Evolutionary conservation across 30 jellyfish, hydroid and myxozoan genomes (phyloP).

Genomic region (Rhopilema esculentum): DNA sequence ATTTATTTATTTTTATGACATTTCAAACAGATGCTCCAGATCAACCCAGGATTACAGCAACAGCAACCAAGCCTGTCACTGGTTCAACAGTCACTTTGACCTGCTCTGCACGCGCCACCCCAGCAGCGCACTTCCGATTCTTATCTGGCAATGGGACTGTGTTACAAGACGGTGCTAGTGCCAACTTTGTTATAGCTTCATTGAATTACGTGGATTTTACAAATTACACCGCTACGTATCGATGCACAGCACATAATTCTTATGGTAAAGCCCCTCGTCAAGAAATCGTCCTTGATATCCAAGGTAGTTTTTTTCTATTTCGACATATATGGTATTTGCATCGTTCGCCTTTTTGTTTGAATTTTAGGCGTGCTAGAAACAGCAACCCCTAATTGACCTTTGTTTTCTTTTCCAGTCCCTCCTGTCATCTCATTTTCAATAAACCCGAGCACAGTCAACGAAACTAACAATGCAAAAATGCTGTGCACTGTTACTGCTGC

Average conservation of each 20-base stretch:
- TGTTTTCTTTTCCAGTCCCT: constrained; percentile 25
- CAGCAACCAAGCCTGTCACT: constrained; percentile 15
- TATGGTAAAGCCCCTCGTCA: constrained; percentile 12
- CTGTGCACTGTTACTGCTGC: constrained; percentile 35
- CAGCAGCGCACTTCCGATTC: constrained; percentile 36
- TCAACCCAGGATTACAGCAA: constrained; percentile 10
- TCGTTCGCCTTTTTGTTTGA: no score
- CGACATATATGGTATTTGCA: no score
- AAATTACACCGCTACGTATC: background rate
- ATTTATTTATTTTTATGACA: background rate
- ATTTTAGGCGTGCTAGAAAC: no score
- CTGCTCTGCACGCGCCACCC: constrained; percentile 40
- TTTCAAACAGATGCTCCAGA: constrained; percentile 40
- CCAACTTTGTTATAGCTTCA: background rate
- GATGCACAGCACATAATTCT: constrained; percentile 19
- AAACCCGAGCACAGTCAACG: constrained; percentile 33
- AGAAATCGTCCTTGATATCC: constrained; percentile 6
- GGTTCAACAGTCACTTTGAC: constrained; percentile 35
- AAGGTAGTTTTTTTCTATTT: no score
- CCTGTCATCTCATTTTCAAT: constrained; percentile 35
- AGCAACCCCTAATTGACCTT: no score
- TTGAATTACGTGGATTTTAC: constrained; percentile 10
- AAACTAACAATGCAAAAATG: constrained; percentile 12
- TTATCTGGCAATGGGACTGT: background rate
- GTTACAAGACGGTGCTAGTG: constrained; percentile 5